These are phyloP conservation scores for Trichogramma dendrolimi DNA, from an alignment of 2,888 invertebrate genomes.

Conservation along the genomic window DNA sequence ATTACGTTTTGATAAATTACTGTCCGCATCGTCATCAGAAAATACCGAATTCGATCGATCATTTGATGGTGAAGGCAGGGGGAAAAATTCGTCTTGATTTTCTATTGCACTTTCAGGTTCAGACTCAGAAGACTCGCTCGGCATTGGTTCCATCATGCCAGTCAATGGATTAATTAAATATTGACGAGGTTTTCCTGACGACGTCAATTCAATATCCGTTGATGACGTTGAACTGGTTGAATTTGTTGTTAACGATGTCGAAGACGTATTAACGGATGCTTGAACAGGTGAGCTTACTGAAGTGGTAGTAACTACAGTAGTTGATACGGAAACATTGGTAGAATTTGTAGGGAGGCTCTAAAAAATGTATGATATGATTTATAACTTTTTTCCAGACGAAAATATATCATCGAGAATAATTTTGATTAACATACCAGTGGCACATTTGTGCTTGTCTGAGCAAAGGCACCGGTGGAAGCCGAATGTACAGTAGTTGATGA, in stretches of 20 bases:
- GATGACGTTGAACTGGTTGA: conserved; percentile 24
- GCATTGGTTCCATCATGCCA: conserved; percentile 78
- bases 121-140: conserved; percentile 63
- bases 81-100: conserved; percentile 53
- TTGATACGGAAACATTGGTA: too few species aligned
- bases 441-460: conserved; percentile 32
- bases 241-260: conserved; percentile 23
- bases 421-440: conserved; percentile 12
- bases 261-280: neutral
- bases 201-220: conserved; percentile 51
- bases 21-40: conserved; percentile 62
- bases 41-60: conserved; percentile 56
- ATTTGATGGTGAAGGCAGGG: conserved; percentile 52
- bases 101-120: conserved; percentile 54
- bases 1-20: conserved; percentile 55
- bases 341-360: too few species aligned
- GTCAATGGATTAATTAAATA: conserved; percentile 88
- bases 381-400: too few species aligned
- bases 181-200: conserved; percentile 67
- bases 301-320: too few species aligned
- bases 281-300: too few species aligned
- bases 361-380: too few species aligned
- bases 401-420: too few species aligned
- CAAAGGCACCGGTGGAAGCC: conserved; percentile 40
- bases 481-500: conserved; percentile 25